Base-by-base conservation (phyloP, 2,888 invertebrate species). In the Cylindroiulus punctatus region DNA sequence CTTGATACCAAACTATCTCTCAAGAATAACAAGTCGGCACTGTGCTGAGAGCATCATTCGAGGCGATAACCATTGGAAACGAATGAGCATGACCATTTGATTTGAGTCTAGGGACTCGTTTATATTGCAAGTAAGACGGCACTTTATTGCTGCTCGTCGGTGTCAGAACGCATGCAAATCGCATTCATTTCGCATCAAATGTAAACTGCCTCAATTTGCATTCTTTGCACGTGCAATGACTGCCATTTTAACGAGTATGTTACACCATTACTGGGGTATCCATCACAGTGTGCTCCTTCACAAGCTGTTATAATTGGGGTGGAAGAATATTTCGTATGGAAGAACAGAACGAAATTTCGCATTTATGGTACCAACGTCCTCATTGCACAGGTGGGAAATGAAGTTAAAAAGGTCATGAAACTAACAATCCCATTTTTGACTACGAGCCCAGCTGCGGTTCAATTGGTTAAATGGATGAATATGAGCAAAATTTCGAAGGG, bases 381-480 rank as follows among this genome's bases (percentile, higher is more conserved):
- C 52, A 52, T n/a, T n/a, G n/a, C 52, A 52, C 52, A 52, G 52
- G 52, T 52, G 52, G 52, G 52, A 14, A 52, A 52, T n/a, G n/a
- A 19, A 14, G 52, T n/a, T 1, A 14, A 8, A 44, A 52, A 5
- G 19, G 52, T n/a, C 52, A 52, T 52, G 8, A 7, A n/a, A 5
- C n/a, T n/a, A n/a, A 52, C n/a, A 7, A 8, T n/a, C 1, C 10
- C 19, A 19, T 36, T 4, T 36, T 4, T 7, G 7, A 4, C 2
- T 36, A 12, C 52, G 52, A n/a, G 19, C 19, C 19, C 52, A 52
- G 52, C 52, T 52, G 52, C n/a, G 4, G n/a, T n/a, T 44, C 14
- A 44, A 44, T 44, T 44, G 44, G 44, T 8, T 44, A 44, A 8
- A 1, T 14, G 44, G 14, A 8, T 44, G 44, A 44, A 44, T 44